Base-by-base conservation (phyloP, 2,113 vertebrate species). In the Coregonus clupeaformis region DNA sequence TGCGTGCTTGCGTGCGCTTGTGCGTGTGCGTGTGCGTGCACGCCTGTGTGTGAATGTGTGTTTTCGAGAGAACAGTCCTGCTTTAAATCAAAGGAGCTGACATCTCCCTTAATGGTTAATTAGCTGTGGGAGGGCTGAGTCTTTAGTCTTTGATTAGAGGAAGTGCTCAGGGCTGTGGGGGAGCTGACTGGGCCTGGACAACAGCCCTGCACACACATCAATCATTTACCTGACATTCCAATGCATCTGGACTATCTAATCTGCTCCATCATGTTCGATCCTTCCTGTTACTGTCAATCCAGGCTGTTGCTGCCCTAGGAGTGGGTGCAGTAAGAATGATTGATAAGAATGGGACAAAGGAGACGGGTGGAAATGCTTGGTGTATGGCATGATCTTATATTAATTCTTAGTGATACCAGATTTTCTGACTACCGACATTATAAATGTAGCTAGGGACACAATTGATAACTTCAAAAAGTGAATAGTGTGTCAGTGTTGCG, bases 101-200 rank as follows among this genome's bases (percentile, higher is more conserved):
- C 87, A 86, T 88, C 69, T 81, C 87, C 80, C 82, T 87, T 90
- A 83, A 86, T 81, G 89, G 83, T 89, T 91, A 91, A 92, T 94
- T 90, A 94, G 89, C 81, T 66, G 77, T 80, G 89, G 91, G 86
- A 86, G 89, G 89, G 7, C 36, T 42, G 36, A 42, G 49, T 52
- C 14, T 88, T 79, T 80, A 79, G 77, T 65, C 89, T 93, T 91
- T 93, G 91, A 92, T 91, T 92, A 79, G 84, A 90, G 91, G 89
- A 93, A 91, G 77, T 85, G 83, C 90, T 87, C 71, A 66, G 3
- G 90, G 91, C 86, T 65, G 74, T 20, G 80, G 67, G 76, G 83
- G 76, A 47, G 47, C 79, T 65, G 83, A 20, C 79, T 84, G 77
- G 84, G 75, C 36, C 36, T 42, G 36, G 36, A 9, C 36, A 42